Percentiles rank a stretch among this genome's conserved stretches.
Conservation (phyloP, 2,888 invertebrate genomes). For the Lithosia quadra region DNA sequence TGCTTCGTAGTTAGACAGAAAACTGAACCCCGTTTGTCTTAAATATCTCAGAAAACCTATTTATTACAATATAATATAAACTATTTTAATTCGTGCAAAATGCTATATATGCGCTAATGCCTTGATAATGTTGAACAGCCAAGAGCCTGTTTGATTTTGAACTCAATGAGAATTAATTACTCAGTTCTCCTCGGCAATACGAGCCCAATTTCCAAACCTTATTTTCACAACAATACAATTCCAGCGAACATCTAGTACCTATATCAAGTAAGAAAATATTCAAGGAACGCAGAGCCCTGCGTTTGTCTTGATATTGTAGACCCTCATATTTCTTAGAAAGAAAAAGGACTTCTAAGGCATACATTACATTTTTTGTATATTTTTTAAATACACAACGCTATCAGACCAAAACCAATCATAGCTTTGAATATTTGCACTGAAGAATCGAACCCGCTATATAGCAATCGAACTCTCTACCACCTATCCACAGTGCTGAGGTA, state of each 20-base stretch:
- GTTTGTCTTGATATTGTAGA: constrained; percentile 4
- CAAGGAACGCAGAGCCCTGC: background rate
- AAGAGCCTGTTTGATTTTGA: background rate
- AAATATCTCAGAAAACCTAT: too few relatives aligned
- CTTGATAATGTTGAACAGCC: background rate
- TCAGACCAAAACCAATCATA: too few relatives aligned
- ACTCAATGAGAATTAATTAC: constrained; percentile 12
- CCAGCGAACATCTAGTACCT: background rate
- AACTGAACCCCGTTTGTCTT: too few relatives aligned
- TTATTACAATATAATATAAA: too few relatives aligned
- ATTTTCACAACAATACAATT: constrained; percentile 14
- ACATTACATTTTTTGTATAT: background rate
- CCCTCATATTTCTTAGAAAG: constrained; percentile 7
- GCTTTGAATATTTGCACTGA: too few relatives aligned
- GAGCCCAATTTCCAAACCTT: background rate
- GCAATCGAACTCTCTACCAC: too few relatives aligned
- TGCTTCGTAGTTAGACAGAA: too few relatives aligned
- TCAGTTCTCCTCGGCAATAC: background rate
- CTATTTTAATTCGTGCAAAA: too few relatives aligned
- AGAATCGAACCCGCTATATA: too few relatives aligned
- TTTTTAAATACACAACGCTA: too few relatives aligned
- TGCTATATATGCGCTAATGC: too few relatives aligned
- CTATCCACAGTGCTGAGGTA: too few relatives aligned
- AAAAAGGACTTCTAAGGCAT: background rate
- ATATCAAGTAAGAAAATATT: constrained; percentile 17